Conservation (phyloP, 2,797 vertebrate species). For the Pseudomugil tenellus region DNA sequence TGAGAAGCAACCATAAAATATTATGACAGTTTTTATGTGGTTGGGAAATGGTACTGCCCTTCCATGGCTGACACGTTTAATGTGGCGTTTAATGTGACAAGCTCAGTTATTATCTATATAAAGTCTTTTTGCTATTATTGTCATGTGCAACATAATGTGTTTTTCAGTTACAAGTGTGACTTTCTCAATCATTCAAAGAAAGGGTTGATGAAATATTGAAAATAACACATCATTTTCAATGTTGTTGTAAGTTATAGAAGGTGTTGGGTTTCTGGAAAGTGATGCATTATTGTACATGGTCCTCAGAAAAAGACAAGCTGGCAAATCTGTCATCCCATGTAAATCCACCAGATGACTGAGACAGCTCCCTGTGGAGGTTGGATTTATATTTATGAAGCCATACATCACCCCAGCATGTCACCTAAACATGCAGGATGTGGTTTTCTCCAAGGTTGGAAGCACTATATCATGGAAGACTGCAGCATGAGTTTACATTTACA, state of each 20-base stretch:
- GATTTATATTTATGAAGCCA: conserved; percentile 22
- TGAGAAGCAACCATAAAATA: no score
- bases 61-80: neutral
- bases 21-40: neutral
- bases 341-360: conserved; percentile 10
- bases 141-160: no score
- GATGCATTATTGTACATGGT: neutral
- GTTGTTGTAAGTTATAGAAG: neutral
- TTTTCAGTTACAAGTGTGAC: no score
- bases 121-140: no score
- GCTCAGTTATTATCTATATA: no score
- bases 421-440: neutral
- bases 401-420: neutral
- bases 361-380: neutral
- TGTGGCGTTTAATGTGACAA: neutral
- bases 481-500: neutral
- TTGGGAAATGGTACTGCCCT: neutral
- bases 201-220: no score
- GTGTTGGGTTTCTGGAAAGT: neutral
- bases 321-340: conserved; percentile 14
- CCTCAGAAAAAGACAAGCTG: conserved; percentile 5
- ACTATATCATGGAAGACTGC: neutral
- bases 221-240: neutral
- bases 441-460: neutral
- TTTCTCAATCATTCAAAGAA: no score